Percentiles rank a stretch among this genome's conserved stretches.
These are phyloP conservation scores for Drosophila mayri DNA, from an alignment of 1,140 invertebrate species.

Conservation along the genomic window DNA sequence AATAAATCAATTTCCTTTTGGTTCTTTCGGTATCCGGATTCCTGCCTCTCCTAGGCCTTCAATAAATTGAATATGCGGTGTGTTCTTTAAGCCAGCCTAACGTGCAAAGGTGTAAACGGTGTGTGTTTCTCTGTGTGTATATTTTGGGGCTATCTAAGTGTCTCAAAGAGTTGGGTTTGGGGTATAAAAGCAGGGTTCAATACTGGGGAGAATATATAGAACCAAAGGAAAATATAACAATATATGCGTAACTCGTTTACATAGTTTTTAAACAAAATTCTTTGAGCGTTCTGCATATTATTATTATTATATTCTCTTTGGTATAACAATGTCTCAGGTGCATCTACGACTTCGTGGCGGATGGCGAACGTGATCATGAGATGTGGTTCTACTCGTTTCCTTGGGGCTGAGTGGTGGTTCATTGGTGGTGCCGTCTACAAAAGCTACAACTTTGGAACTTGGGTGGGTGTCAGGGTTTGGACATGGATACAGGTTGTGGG, in stretches of 20 bases:
- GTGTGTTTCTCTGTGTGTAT: neutral
- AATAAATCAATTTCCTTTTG: neutral
- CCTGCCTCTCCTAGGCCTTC: constrained; percentile 13
- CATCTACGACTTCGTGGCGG: constrained; percentile 28
- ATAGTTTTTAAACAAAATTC: neutral
- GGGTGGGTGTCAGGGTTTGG: constrained; percentile 25
- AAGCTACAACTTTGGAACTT: constrained; percentile 49
- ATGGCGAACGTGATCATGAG: constrained; percentile 39
- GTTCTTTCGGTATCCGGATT: constrained; percentile 1
- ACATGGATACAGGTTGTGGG: constrained; percentile 17
- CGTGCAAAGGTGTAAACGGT: constrained; percentile 30
- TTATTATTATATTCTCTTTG: neutral
- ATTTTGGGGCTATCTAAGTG: constrained; percentile 11
- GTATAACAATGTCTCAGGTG: constrained; percentile 38
- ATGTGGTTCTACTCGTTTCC: constrained; percentile 24
- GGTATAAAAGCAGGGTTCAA: constrained; percentile 25
- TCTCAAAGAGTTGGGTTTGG: neutral
- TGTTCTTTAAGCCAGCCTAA: constrained; percentile 40
- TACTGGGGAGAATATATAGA: constrained; percentile 3
- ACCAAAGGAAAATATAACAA: neutral
- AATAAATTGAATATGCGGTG: constrained; percentile 18
- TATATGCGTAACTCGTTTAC: neutral
- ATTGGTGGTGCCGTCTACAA: constrained; percentile 57
- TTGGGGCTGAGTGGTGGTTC: constrained; percentile 2
- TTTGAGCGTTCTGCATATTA: neutral